Percentiles rank a stretch among this genome's conserved stretches.
These are phyloP conservation scores for Sarcophaga rosellei DNA, from an alignment of 2,888 invertebrate species.

Conservation along the genomic window DNA sequence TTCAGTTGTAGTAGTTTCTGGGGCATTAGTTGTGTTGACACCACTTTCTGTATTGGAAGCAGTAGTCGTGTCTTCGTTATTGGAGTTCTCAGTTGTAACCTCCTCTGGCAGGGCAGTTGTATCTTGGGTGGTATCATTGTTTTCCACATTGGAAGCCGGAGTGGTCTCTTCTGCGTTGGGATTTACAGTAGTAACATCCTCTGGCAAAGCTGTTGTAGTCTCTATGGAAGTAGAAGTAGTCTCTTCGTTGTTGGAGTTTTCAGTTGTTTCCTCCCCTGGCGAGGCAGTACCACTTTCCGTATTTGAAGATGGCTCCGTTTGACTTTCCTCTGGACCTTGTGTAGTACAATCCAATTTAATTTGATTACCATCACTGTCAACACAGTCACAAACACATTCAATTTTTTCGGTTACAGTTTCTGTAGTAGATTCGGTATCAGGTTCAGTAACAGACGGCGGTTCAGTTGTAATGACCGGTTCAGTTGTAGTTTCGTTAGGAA, in stretches of 20 bases:
- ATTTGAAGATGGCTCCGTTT: neutral
- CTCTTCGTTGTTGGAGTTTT: neutral
- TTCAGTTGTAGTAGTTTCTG: constrained; percentile 3
- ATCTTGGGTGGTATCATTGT: neutral
- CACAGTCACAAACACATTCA: constrained; percentile 53
- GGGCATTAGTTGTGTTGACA: neutral
- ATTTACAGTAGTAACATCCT: neutral
- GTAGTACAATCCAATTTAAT: constrained; percentile 25
- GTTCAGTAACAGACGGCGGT: neutral
- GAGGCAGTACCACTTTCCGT: neutral
- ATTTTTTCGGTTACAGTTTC: neutral
- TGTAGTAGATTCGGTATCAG: neutral
- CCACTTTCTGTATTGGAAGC: constrained; percentile 12
- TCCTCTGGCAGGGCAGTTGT: neutral
- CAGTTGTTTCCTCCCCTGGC: neutral
- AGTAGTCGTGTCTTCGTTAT: neutral
- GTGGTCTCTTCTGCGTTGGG: neutral
- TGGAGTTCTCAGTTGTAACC: neutral
- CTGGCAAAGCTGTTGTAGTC: neutral
- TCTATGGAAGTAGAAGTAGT: neutral
- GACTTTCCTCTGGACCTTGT: neutral
- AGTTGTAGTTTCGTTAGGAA: neutral
- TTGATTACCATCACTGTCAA: constrained; percentile 23
- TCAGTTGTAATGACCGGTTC: neutral
- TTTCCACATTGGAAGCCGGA: neutral